phyloP scores from a whole-genome alignment of 2,888 invertebrate genomes.

The Steromphala cineraria region DNA sequence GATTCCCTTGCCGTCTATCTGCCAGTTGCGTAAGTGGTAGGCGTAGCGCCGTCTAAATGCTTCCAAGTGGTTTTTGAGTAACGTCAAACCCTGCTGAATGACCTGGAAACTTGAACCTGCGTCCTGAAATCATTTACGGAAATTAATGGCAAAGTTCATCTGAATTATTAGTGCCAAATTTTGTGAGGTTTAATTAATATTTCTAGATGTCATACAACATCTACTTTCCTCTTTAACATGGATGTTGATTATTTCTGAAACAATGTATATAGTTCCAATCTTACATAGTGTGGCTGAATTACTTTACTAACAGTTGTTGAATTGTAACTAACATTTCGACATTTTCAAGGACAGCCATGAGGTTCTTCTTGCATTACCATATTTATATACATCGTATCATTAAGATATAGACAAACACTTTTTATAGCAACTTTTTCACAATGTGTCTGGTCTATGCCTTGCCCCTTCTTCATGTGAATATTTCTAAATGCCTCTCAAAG shows the following conservation, averaged over 20 bases:
- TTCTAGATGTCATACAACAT: not conserved
- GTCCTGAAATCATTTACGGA: slow-evolving; percentile 65
- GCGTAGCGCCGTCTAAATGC: slow-evolving; percentile 82
- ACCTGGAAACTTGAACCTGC: slow-evolving; percentile 90
- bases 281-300: not conserved
- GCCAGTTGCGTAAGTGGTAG: slow-evolving; percentile 84
- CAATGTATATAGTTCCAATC: not conserved
- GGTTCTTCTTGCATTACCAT: too few relatives aligned
- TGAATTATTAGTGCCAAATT: not conserved
- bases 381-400: too few relatives aligned
- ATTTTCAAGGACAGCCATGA: too few relatives aligned
- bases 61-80: slow-evolving; percentile 94
- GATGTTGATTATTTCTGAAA: too few relatives aligned
- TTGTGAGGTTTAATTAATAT: not conserved
- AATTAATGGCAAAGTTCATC: too few relatives aligned
- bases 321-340: too few relatives aligned
- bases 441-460: not conserved
- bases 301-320: too few relatives aligned
- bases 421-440: not conserved
- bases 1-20: slow-evolving; percentile 86
- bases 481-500: not conserved
- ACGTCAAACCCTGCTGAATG: slow-evolving; percentile 90
- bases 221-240: not conserved
- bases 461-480: not conserved
- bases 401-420: too few relatives aligned